phyloP scores from a whole-genome alignment of 1,140 invertebrate species.

The Spodoptera frugiperda region DNA sequence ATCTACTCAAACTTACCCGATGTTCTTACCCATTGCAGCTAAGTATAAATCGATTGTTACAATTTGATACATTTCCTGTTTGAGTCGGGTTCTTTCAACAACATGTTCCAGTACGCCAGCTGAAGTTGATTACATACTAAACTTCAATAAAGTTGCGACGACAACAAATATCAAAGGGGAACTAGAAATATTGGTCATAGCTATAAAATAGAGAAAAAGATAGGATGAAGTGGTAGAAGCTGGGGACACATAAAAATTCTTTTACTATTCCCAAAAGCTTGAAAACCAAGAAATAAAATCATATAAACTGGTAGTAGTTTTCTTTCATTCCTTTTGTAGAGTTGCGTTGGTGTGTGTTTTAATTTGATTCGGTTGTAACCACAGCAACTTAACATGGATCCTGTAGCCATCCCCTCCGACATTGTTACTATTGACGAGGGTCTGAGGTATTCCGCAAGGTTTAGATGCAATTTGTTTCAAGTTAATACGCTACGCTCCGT shows the following conservation, averaged over 20 bases:
- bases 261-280: slow-evolving; percentile 5
- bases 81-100: slow-evolving; percentile 22
- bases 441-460: slow-evolving; percentile 50
- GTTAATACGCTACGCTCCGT: slow-evolving; percentile 44
- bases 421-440: slow-evolving; percentile 59
- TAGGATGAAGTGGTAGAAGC: slow-evolving; percentile 15
- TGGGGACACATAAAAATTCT: slow-evolving; percentile 27
- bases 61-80: slow-evolving; percentile 38
- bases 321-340: not conserved
- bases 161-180: slow-evolving; percentile 23
- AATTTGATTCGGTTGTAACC: slow-evolving; percentile 53
- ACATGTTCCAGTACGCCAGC: slow-evolving; percentile 31
- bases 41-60: slow-evolving; percentile 34
- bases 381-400: slow-evolving; percentile 59
- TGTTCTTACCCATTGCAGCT: slow-evolving; percentile 46
- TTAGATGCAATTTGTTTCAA: slow-evolving; percentile 48
- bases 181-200: slow-evolving; percentile 20
- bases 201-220: slow-evolving; percentile 41
- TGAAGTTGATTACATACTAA: slow-evolving; percentile 22
- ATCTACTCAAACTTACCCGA: slow-evolving; percentile 57
- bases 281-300: slow-evolving; percentile 20
- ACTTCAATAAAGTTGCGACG: slow-evolving; percentile 27
- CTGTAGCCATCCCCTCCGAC: slow-evolving; percentile 48
- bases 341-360: slow-evolving; percentile 32
- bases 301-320: slow-evolving; percentile 10